A percentile compares a stretch with the other conserved stretches of the same genome.
These are phyloP conservation scores for Lagocephalus sceleratus DNA, from an alignment of 2,797 vertebrate genomes.

Conservation along the genomic window DNA sequence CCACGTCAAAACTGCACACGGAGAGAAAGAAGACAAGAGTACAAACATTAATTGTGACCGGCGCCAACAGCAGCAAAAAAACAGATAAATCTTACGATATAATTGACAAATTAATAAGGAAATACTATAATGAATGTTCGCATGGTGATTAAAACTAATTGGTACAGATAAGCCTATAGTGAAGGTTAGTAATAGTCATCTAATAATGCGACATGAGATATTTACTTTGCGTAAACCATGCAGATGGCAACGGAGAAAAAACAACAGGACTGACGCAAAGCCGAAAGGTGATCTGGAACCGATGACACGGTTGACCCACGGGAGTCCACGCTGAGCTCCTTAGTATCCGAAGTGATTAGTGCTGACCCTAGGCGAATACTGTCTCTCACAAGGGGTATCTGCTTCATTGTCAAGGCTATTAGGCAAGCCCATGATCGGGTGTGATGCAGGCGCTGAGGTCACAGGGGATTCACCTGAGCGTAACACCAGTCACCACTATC, in stretches of 20 bases:
- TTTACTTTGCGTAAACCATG: conserved; percentile 4
- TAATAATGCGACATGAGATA: neutral
- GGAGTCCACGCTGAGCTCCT: conserved; percentile 48
- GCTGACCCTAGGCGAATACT: conserved; percentile 47
- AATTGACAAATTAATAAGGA: neutral
- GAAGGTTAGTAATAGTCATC: neutral
- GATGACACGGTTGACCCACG: conserved; percentile 37
- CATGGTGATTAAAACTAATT: neutral
- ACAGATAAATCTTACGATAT: neutral
- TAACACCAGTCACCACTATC: conserved; percentile 14
- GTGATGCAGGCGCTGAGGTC: conserved; percentile 37
- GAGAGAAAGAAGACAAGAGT: conserved; percentile 17
- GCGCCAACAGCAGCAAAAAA: conserved; percentile 8
- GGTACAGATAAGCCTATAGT: neutral
- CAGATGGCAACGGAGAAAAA: conserved; percentile 31
- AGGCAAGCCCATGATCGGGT: conserved; percentile 57
- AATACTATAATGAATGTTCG: neutral
- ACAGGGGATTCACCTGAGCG: conserved; percentile 46
- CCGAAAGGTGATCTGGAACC: conserved; percentile 28
- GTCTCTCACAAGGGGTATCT: conserved; percentile 41
- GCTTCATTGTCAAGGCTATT: conserved; percentile 34
- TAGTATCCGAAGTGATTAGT: conserved; percentile 53
- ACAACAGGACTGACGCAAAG: conserved; percentile 33
- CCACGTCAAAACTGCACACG: conserved; percentile 92
- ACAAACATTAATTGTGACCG: neutral